These are phyloP conservation scores for Lasioglossum calceatum DNA, from an alignment of 2,888 invertebrate species.

Conservation along the genomic window DNA sequence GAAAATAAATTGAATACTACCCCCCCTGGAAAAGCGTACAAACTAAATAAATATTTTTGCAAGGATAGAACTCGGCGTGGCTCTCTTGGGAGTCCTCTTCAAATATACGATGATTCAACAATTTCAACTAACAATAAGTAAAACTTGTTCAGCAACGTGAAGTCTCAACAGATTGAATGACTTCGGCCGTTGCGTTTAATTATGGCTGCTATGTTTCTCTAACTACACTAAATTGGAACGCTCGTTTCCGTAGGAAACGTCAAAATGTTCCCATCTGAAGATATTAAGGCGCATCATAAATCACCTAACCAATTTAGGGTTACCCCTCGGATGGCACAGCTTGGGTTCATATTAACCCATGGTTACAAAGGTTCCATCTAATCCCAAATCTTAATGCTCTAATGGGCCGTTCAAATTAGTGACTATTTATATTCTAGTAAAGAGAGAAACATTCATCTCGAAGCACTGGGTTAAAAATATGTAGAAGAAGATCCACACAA, in stretches of 20 bases:
- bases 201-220: not conserved
- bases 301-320: not conserved
- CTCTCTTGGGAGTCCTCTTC: not conserved
- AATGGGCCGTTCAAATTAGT: not conserved
- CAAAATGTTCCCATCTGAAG: not conserved
- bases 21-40: not conserved
- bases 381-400: not conserved
- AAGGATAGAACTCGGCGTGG: not conserved
- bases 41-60: not conserved
- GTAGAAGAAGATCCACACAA: no score
- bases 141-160: no score
- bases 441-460: not conserved
- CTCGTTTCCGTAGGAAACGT: not conserved
- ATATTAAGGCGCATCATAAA: not conserved
- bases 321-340: not conserved
- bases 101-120: not conserved
- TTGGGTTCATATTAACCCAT: not conserved
- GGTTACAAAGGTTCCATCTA: not conserved
- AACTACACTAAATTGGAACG: not conserved
- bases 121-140: no score
- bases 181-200: no score
- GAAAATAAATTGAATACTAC: not conserved
- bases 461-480: not conserved
- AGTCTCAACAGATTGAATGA: no score
- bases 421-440: not conserved